Base-by-base conservation (phyloP, 2,888 invertebrate species). In the Muschampia plurimacula region DNA sequence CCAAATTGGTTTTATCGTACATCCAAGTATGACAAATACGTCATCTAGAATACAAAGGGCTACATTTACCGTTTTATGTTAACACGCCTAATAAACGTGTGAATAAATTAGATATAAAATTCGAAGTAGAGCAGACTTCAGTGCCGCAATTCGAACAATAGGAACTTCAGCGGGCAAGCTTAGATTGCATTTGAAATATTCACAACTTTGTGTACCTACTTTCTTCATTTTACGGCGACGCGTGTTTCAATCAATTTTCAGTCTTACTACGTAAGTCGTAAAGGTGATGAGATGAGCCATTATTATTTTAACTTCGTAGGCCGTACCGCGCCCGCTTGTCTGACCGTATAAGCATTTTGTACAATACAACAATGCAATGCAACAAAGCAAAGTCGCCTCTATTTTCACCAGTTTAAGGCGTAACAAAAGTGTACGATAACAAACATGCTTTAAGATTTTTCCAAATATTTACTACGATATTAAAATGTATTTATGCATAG, bases 151-250 rank as follows among this genome's bases (percentile, higher is more conserved):
- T 75, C 63, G 86, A 92, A 93, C 93, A 93, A 93, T 93, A 88
- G 91, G 76, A 85, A 83, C 86, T 89, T 87, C 87, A 89, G 88
- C 89, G 87, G 87, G 80, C 91, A 90, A 88, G 87, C 84, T 85
- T 85, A 91, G 91, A 93, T 93, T 93, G 91, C 88, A 83, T 92
- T 90, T 93, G 88, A 93, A 93, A 93, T 93, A 93, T 93, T 91
- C 92, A 93, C 89, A 87, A 86, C 39, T 69, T 66, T 57, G 55
- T 55, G 55, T 55, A 9, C 55, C 55, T 28, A 55, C 55, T 55
- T 44, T 22, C n/a, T 39, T 22, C 60, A 59, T 60, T 70, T 49
- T 65, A 60, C 15, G 13, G 39, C 12, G 66, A 36, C 60, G 8
- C n/a, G 39, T 1, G 10, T 32, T 49, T 60, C 49, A 66, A 60